phyloP scores from a whole-genome alignment of 2,113 vertebrate species.

The Terrapene triunguis region DNA sequence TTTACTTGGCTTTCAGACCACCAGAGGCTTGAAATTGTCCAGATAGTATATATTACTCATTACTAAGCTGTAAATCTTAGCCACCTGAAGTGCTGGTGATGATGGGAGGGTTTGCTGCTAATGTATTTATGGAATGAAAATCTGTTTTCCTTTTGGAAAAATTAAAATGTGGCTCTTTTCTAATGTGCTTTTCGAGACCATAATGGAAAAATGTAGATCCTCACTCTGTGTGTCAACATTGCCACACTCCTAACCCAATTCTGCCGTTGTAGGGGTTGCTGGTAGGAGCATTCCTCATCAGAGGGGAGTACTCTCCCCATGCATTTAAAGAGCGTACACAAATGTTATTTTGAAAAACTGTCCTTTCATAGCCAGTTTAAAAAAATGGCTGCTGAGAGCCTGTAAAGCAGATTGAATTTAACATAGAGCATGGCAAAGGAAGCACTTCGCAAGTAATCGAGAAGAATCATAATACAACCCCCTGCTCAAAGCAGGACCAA shows the following conservation, averaged over 20 bases:
- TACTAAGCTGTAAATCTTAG: slow-evolving; percentile 42
- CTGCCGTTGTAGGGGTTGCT: background rate
- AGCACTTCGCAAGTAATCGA: background rate
- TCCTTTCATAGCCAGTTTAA: background rate
- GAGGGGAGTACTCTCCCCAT: background rate
- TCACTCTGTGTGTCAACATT: background rate
- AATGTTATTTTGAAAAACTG: background rate
- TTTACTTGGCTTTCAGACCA: background rate
- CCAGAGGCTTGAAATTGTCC: background rate
- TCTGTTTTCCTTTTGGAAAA: slow-evolving; percentile 77
- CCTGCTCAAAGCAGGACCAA: too few species aligned
- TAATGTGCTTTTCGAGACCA: background rate
- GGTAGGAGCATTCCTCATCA: too few species aligned
- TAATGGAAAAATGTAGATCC: background rate
- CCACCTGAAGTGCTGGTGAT: background rate
- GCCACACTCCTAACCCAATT: background rate
- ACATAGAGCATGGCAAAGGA: background rate
- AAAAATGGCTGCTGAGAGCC: background rate
- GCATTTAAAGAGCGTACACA: background rate
- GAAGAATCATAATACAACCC: too few species aligned
- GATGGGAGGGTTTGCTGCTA: slow-evolving; percentile 81
- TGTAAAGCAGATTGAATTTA: background rate
- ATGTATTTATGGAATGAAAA: slow-evolving; percentile 82
- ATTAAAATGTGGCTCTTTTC: slow-evolving; percentile 73
- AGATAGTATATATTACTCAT: background rate